Base-by-base conservation (phyloP, 2,797 vertebrate genomes). In the Falco concolor region DNA sequence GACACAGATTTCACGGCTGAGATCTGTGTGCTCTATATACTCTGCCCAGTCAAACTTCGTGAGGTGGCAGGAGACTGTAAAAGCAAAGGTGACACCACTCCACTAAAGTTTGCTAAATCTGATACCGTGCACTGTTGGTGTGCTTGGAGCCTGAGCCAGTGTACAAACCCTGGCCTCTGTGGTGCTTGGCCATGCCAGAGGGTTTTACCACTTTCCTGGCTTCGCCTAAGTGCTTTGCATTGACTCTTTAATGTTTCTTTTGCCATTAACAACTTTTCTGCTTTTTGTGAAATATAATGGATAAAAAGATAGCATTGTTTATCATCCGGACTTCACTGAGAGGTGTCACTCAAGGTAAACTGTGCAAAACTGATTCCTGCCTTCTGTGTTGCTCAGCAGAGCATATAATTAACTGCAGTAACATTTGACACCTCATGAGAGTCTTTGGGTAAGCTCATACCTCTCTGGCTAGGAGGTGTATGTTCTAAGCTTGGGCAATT, bases 381-480 rank as follows among this genome's bases (percentile, higher is more conserved):
- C 11, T 12, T 67, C 49, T 36, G 14, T 34, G 44, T 57, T 57
- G 89, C 68, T 76, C 57, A 72, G 50, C 4, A 73, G 75, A 77
- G 81, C 60, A 2, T 40, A 21, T 77, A 65, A 76, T 91, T 90
- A 90, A 52, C 60, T 78, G 34, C 52, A 40, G 56, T 52, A 88
- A 82, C 49, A 84, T 81, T 50, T 94, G 85, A 87, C 54, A 91
- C 77, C 83, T 89, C 65, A 5, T 64, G 36, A 44, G 53, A 79
- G 70, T n/a, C 24, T 74, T 63, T 83, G 81, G 28, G 53, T 68
- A 75, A 47, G 73, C 65, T 91, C 61, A 9, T 32, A 42, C 27
- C 32, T 94, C 80, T 85, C 19, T 91, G 79, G 10, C 72, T 73
- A 3, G 54, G 69, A 86, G 89, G 61, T 21, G 8, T 75, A 36